A percentile compares a stretch with the other conserved stretches of the same genome.
phyloP scores from a whole-genome alignment of 2,113 vertebrate genomes.

The Corythornis vintsioides region DNA sequence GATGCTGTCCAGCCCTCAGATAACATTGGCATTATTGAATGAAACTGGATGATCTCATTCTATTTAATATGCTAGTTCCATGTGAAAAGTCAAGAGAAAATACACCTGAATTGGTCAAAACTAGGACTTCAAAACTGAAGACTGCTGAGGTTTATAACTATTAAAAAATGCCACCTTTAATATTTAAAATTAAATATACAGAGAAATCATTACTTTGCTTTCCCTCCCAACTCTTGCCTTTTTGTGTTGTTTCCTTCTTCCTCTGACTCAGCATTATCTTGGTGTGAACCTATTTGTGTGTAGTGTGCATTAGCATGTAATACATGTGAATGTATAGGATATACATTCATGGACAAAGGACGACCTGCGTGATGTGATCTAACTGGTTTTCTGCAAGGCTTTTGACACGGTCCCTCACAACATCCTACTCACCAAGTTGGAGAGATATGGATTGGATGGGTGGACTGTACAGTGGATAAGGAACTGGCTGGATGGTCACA shows the following conservation, averaged over 20 bases:
- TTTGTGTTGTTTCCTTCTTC: not conserved
- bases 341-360: too few relatives aligned
- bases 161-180: not conserved
- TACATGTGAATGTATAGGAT: accelerated
- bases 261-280: not conserved
- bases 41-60: slow-evolving; percentile 72
- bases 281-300: not conserved
- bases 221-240: not conserved
- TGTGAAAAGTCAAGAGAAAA: not conserved
- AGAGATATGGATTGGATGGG: too few relatives aligned
- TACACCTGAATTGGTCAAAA: not conserved
- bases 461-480: too few relatives aligned
- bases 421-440: too few relatives aligned
- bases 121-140: not conserved
- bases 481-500: too few relatives aligned
- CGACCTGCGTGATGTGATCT: too few relatives aligned
- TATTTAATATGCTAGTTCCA: slow-evolving; percentile 70
- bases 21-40: slow-evolving; percentile 69
- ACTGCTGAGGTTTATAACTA: not conserved
- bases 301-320: not conserved
- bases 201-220: not conserved
- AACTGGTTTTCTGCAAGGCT: too few relatives aligned
- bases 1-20: slow-evolving; percentile 74
- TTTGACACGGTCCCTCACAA: too few relatives aligned
- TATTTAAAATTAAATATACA: not conserved